Base-by-base conservation (phyloP, 2,113 vertebrate species). In the Chaenocephalus aceratus region DNA sequence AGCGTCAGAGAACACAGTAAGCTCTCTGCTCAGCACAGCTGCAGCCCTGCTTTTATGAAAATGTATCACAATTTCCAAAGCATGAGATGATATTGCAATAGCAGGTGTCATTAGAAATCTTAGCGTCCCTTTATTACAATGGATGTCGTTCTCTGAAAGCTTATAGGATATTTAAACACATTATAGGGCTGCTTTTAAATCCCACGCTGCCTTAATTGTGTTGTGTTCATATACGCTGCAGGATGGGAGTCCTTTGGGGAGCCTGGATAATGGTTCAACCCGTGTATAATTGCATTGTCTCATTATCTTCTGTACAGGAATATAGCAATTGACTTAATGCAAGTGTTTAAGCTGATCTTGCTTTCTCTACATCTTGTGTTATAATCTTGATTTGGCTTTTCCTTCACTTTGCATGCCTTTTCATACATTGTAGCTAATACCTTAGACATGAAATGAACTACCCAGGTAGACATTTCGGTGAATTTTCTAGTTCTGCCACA, bases 241-340 rank as follows among this genome's bases (percentile, higher is more conserved):
- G 84, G 69, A 88, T 77, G 72, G 56, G 18, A 86, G 54, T 85
- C 75, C 77, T 87, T 65, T 60, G 63, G 81, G 79, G 83, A 89
- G 66, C 46, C 77, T 58, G 41, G 75, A 77, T 90, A 88, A 86
- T 90, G 76, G 77, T 91, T 74, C 75, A 82, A 68, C 74, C 59
- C 51, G 77, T 83, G 86, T 80, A 76, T 90, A 92, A 93, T 91
- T 80, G 76, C 58, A 75, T 75, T 75, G 72, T 88, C 86, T 90
- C 63, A 86, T 91, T 88, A 80, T 64, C 58, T 77, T 74, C 74
- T 84, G 53, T 70, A 61, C 59, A 78, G 51, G 18, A 83, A 83
- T 79, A 66, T 58, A 75, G 48, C 34, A 69, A 72, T 88, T 79
- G 51, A 73, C 71, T 77, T 80, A 49, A 83, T 72, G 78, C 79